These are phyloP conservation scores for Drosophila subpulchrella DNA, from an alignment of 1,140 invertebrate species.

Conservation along the genomic window DNA sequence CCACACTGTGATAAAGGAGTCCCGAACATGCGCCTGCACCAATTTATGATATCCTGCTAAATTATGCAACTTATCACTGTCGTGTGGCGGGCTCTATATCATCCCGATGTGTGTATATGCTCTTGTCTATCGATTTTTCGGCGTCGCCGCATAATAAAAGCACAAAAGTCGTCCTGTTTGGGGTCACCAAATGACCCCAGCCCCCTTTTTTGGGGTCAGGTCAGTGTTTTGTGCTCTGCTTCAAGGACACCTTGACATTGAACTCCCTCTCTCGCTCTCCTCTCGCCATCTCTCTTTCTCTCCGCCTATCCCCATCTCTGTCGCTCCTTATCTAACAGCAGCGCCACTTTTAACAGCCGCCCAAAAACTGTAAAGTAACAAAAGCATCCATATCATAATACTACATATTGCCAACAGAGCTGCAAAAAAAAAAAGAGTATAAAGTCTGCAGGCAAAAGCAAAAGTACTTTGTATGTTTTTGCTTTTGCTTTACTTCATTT, in stretches of 20 bases:
- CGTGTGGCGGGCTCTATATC: conserved; percentile 31
- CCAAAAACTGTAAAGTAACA: conserved; percentile 33
- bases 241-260: conserved; percentile 74
- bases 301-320: neutral
- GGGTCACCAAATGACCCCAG: conserved; percentile 2
- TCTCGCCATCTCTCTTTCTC: neutral
- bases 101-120: conserved; percentile 47
- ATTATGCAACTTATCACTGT: conserved; percentile 77
- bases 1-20: conserved; percentile 29
- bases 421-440: conserved; percentile 15
- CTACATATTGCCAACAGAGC: conserved; percentile 55
- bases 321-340: conserved; percentile 8
- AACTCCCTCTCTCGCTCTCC: neutral
- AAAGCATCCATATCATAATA: conserved; percentile 27
- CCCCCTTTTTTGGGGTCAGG: conserved; percentile 54
- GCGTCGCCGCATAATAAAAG: conserved; percentile 26
- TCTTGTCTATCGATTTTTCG: conserved; percentile 64
- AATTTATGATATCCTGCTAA: conserved; percentile 77
- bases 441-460: conserved; percentile 25
- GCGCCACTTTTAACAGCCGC: conserved; percentile 47
- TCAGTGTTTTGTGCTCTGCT: conserved; percentile 45
- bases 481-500: conserved; percentile 37
- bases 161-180: conserved; percentile 9
- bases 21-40: conserved; percentile 22
- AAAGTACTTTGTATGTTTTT: conserved; percentile 22